Evolutionary conservation across 2,797 vertebrate genomes (phyloP).

Genomic region (Nasua narica): DNA sequence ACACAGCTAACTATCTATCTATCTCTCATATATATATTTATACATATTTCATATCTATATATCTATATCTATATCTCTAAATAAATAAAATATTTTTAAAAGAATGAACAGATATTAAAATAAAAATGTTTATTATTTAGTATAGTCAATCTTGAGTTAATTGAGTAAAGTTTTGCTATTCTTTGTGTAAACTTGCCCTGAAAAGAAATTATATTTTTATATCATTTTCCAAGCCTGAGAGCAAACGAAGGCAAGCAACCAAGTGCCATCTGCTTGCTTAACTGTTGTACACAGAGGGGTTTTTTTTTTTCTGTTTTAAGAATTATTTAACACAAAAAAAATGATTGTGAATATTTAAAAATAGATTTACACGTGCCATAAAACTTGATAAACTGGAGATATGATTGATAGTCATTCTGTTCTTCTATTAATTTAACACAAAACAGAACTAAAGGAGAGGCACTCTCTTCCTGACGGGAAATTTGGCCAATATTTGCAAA

Average conservation of each 20-base stretch:
- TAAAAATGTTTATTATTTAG: not conserved
- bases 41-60: not conserved
- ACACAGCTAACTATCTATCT: not conserved
- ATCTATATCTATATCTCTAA: not conserved
- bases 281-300: not conserved
- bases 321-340: conserved; percentile 71
- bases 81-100: too few relatives aligned
- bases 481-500: not conserved
- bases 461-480: not conserved
- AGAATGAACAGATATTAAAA: conserved; percentile 24
- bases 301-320: conserved; percentile 67
- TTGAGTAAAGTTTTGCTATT: conserved; percentile 49
- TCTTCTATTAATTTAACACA: not conserved
- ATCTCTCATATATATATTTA: not conserved
- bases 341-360: conserved; percentile 71
- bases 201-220: conserved; percentile 73
- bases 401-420: not conserved
- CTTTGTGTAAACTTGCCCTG: conserved; percentile 53
- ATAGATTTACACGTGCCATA: conserved; percentile 52
- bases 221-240: conserved; percentile 59
- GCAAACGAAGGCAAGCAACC: conserved; percentile 74
- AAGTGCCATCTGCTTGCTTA: conserved; percentile 71
- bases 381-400: not conserved
- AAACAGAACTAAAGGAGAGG: not conserved
- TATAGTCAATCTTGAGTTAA: not conserved